Percentiles rank a stretch among this genome's conserved stretches.
These are phyloP conservation scores for Dynastes tityus DNA, from an alignment of 2,888 invertebrate species.

Conservation along the genomic window DNA sequence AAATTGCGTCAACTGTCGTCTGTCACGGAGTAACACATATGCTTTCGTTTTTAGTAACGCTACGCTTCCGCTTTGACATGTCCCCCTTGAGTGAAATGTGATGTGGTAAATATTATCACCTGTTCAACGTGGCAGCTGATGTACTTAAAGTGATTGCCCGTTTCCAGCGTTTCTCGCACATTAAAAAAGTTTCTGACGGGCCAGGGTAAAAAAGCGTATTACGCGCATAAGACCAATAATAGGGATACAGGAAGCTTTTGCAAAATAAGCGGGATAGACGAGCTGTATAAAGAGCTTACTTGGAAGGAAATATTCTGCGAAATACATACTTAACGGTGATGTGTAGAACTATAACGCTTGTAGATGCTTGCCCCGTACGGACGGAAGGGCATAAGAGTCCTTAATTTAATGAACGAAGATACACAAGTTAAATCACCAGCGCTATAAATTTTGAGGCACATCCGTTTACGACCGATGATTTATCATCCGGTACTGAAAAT, in stretches of 20 bases:
- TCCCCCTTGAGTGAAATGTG: background rate
- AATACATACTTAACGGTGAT: conserved; percentile 34
- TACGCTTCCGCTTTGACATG: too few species aligned
- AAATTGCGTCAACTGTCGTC: too few species aligned
- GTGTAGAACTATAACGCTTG: conserved; percentile 34
- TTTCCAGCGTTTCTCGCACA: conserved; percentile 26
- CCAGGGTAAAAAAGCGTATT: background rate
- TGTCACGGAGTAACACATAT: too few species aligned
- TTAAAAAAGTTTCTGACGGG: conserved; percentile 36
- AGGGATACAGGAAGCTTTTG: conserved; percentile 5
- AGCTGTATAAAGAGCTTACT: conserved; percentile 29
- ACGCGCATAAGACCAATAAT: conserved; percentile 24
- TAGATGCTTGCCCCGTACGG: conserved; percentile 16
- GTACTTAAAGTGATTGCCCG: conserved; percentile 40
- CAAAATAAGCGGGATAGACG: conserved; percentile 14
- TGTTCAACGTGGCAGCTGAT: conserved; percentile 28
- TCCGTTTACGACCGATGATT: conserved; percentile 46
- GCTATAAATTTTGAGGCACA: conserved; percentile 40
- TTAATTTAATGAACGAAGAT: conserved; percentile 44
- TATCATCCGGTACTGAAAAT: conserved; percentile 37
- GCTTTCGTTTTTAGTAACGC: too few species aligned
- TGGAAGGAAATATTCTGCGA: conserved; percentile 27
- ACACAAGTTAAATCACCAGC: conserved; percentile 29
- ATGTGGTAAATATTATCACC: conserved; percentile 34
- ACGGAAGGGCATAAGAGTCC: background rate